Percentiles rank a stretch among this genome's conserved stretches.
These are phyloP conservation scores for Lamproptera curius DNA, from an alignment of 2,888 invertebrate genomes.

Conservation along the genomic window DNA sequence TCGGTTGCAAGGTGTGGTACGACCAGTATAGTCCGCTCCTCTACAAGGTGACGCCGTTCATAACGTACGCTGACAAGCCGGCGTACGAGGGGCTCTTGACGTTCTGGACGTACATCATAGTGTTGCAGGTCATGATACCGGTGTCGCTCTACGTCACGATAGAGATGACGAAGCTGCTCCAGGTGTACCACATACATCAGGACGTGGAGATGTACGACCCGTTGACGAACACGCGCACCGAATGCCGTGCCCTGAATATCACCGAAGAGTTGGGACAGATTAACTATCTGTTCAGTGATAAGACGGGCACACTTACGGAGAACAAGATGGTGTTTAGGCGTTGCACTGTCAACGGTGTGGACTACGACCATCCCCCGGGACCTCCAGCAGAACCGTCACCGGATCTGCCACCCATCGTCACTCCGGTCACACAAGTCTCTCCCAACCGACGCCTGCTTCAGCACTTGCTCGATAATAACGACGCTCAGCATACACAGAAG, in stretches of 20 bases:
- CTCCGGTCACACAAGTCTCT: conserved; percentile 65
- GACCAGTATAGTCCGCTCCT: conserved; percentile 68
- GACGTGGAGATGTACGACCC: conserved; percentile 93
- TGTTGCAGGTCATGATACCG: conserved; percentile 98
- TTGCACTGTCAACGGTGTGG: conserved; percentile 92
- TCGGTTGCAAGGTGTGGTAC: conserved; percentile 93
- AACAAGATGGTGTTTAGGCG: conserved; percentile 98
- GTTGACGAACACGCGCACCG: conserved; percentile 83
- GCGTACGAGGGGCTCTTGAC: conserved; percentile 88
- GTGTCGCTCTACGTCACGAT: conserved; percentile 97
- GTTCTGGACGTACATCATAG: conserved; percentile 97
- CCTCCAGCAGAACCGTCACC: conserved; percentile 81
- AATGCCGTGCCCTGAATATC: conserved; percentile 97
- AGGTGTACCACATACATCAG: conserved; percentile 96
- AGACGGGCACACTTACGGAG: conserved; percentile 98
- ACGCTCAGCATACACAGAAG: conserved; percentile 80
- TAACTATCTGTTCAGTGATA: conserved; percentile 95
- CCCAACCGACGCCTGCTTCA: conserved; percentile 63
- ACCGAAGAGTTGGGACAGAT: conserved; percentile 98
- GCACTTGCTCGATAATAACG: conserved; percentile 58
- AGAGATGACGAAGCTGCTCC: conserved; percentile 96
- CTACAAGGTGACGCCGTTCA: conserved; percentile 81
- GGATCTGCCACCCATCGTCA: conserved; percentile 68
- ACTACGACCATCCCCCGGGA: conserved; percentile 90
- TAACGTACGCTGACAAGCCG: conserved; percentile 79